Evolutionary conservation across 1,140 invertebrate genomes (phyloP), one percentile per base, ranked within the genome.

Genomic region (Bilobella aurantiaca): DNA sequence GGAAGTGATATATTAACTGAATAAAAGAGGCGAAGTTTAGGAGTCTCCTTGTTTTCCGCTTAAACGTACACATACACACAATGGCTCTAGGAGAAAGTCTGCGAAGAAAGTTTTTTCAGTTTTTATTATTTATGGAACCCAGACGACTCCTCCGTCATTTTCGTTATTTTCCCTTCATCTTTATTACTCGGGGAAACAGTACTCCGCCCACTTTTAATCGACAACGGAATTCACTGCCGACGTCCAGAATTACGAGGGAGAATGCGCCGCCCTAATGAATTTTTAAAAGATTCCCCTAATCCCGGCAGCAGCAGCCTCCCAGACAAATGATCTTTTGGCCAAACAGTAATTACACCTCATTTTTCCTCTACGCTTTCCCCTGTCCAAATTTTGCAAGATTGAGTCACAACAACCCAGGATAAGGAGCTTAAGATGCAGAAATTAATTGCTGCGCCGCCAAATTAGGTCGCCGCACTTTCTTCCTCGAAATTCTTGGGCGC

Each of bases 101-200:
- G 18, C 5, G 23, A 23, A 23, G 49, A 53, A 53, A 53, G 49
- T 53, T 53, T 53, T 23, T 53, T 23, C 25, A 5, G 5, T 53
- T 53, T 23, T 53, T 23, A 53, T 53, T 53, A 53, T 53, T 53
- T 53, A 53, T 53, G 8, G 21, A 53, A 53, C 49, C 49, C 49
- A 16, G 12, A 53, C 12, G 23, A 53, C 12, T 53, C 49, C 49
- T 53, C 23, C 49, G 49, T 23, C 49, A 53, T 53, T 53, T 53
- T 23, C 49, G 23, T 53, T 53, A 18, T 8, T 23, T 53, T 23
- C 25, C 25, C 49, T 8, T 53, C 14, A 16, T 53, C 14, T 53
- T 53, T 53, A 16, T 53, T 53, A 5, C 25, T 23, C 25, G 12
- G 5, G 21, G 49, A 53, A 23, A 5, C 8, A 53, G 25, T 23